A percentile compares a stretch with the other conserved stretches of the same genome.
Evolutionary conservation across 2,113 vertebrate genomes (phyloP).

Genomic region (Mola mola): DNA sequence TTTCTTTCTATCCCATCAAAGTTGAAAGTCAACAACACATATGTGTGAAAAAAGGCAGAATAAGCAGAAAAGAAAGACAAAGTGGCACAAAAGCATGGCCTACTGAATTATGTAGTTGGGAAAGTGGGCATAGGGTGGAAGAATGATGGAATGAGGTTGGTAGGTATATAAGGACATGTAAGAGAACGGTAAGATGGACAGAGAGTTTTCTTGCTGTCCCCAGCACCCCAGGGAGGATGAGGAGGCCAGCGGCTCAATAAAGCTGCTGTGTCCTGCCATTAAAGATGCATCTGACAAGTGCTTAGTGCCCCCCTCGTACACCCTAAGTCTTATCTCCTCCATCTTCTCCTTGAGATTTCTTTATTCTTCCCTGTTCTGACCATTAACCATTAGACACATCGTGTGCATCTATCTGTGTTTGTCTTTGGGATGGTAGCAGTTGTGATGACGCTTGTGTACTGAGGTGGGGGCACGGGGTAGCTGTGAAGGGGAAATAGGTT

Average conservation of each 20-base stretch:
- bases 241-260: conserved; percentile 66
- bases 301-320: conserved; percentile 38
- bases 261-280: conserved; percentile 64
- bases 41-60: conserved; percentile 61
- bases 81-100: conserved; percentile 71
- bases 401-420: conserved; percentile 46
- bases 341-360: conserved; percentile 23
- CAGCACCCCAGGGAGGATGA: conserved; percentile 68
- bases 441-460: conserved; percentile 80
- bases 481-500: conserved; percentile 65
- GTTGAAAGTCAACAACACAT: conserved; percentile 63
- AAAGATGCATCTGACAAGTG: conserved; percentile 75
- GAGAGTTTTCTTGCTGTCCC: conserved; percentile 70
- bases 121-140: conserved; percentile 63
- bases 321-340: not conserved
- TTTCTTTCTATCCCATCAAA: conserved; percentile 59
- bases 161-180: conserved; percentile 59
- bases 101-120: conserved; percentile 81
- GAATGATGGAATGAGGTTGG: conserved; percentile 56
- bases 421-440: conserved; percentile 55
- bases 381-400: conserved; percentile 59
- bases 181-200: conserved; percentile 66
- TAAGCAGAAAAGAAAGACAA: conserved; percentile 67
- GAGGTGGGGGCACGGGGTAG: conserved; percentile 77
- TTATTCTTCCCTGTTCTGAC: conserved; percentile 46